phyloP scores from a whole-genome alignment of 2,888 invertebrate genomes.

The Eumacrocentrus americanus region DNA sequence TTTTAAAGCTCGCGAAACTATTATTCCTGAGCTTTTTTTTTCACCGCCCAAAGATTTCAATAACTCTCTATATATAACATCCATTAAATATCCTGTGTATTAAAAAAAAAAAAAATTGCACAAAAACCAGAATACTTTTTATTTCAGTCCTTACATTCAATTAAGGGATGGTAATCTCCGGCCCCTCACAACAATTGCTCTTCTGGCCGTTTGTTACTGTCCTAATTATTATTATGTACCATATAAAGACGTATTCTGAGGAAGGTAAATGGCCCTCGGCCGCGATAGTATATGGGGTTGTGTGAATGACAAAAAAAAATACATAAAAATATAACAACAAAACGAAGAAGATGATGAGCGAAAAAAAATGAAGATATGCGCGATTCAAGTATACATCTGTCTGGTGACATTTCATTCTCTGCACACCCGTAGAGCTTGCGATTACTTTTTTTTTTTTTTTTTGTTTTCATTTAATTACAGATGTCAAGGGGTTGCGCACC shows the following conservation, averaged over 20 bases:
- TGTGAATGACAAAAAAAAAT: too few species aligned
- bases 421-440: slow-evolving; percentile 55
- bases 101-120: neutral
- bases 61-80: too few species aligned
- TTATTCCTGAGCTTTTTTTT: too few species aligned
- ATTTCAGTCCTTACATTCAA: too few species aligned
- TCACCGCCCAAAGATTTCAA: too few species aligned
- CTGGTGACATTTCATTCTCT: slow-evolving; percentile 59
- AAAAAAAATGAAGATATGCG: slow-evolving; percentile 30
- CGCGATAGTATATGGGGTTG: too few species aligned
- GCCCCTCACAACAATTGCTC: neutral
- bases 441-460: slow-evolving; percentile 61
- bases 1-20: too few species aligned
- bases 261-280: too few species aligned
- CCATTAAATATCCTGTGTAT: too few species aligned
- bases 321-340: slow-evolving; percentile 20
- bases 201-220: neutral
- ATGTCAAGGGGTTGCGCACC: slow-evolving; percentile 60
- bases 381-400: slow-evolving; percentile 53
- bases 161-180: too few species aligned
- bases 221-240: too few species aligned
- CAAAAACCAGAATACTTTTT: neutral
- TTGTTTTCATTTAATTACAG: slow-evolving; percentile 62
- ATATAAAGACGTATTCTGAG: too few species aligned
- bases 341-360: slow-evolving; percentile 24